Evolutionary conservation across 1,140 invertebrate species (phyloP).

Genomic region (Meteorus sp.): DNA sequence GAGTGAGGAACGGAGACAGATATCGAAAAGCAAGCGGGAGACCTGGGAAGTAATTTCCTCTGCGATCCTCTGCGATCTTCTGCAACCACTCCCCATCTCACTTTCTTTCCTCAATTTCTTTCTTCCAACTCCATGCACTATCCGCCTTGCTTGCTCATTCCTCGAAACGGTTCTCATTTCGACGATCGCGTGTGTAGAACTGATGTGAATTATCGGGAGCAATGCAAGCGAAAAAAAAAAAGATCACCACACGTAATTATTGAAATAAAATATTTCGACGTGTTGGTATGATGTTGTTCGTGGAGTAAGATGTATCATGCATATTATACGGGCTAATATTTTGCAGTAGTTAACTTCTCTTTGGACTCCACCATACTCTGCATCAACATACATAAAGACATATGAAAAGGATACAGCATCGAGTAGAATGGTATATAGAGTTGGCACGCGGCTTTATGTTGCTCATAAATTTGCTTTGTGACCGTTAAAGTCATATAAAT

Average conservation of each 20-base stretch:
- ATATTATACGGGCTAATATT: neutral
- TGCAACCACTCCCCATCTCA: too few species aligned
- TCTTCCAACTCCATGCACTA: neutral
- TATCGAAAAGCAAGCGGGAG: neutral
- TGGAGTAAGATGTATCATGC: neutral
- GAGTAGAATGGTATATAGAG: too few species aligned
- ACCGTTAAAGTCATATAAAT: slow-evolving; percentile 49
- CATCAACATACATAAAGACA: too few species aligned
- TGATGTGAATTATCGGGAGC: slow-evolving; percentile 7
- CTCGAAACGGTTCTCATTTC: slow-evolving; percentile 17
- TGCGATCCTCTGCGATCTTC: neutral
- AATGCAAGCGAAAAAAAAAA: slow-evolving; percentile 3
- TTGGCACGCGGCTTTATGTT: slow-evolving; percentile 36
- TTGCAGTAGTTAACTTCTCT: neutral
- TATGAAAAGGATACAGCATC: too few species aligned
- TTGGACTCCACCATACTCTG: too few species aligned
- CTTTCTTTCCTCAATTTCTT: neutral
- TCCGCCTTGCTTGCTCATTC: neutral
- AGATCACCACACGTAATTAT: slow-evolving; percentile 12
- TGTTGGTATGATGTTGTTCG: slow-evolving; percentile 6
- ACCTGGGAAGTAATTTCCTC: slow-evolving; percentile 13
- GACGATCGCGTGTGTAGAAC: slow-evolving; percentile 18
- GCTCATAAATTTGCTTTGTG: slow-evolving; percentile 42
- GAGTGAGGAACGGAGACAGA: neutral
- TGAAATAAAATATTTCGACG: slow-evolving; percentile 21